A percentile compares a stretch with the other conserved stretches of the same genome.
These are phyloP conservation scores for Phymatocera aterrima DNA, from an alignment of 2,888 invertebrate species.

Conservation along the genomic window DNA sequence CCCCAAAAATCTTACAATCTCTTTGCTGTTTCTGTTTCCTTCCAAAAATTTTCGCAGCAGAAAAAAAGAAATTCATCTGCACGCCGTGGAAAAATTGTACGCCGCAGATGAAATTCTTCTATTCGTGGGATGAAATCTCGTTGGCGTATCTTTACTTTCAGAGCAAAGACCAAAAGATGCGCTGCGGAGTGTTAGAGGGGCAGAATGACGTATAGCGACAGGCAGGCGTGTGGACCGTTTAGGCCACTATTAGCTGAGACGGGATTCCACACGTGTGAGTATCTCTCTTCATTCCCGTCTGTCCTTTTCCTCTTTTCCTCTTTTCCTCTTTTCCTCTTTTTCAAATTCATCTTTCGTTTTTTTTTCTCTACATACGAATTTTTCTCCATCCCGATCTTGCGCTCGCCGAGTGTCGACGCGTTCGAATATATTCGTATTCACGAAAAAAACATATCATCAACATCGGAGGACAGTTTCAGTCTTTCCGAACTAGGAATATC, in stretches of 20 bases:
- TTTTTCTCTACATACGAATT: neutral
- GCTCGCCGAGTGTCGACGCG: conserved; percentile 41
- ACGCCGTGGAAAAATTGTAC: neutral
- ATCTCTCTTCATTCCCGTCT: neutral
- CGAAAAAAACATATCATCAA: too few species aligned
- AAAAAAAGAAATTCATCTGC: too few species aligned
- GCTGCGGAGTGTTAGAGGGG: conserved; percentile 51
- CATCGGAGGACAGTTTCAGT: neutral
- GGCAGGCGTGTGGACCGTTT: conserved; percentile 62
- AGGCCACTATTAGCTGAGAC: conserved; percentile 61
- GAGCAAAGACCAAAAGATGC: conserved; percentile 15
- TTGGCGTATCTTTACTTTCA: neutral
- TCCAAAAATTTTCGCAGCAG: too few species aligned
- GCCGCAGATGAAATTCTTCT: neutral
- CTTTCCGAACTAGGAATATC: neutral
- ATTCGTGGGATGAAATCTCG: neutral
- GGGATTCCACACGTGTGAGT: conserved; percentile 57
- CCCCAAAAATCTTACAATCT: too few species aligned
- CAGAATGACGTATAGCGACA: conserved; percentile 64
- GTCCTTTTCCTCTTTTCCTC: neutral
- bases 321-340: neutral
- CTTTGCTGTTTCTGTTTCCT: too few species aligned
- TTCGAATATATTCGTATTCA: neutral
- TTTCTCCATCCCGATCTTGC: conserved; percentile 7
- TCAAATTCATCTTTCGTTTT: conserved; percentile 22